Percentiles rank a stretch among this genome's conserved stretches.
Evolutionary conservation across 2,888 invertebrate genomes (phyloP).

Genomic region (Gasteruption jaculator): DNA sequence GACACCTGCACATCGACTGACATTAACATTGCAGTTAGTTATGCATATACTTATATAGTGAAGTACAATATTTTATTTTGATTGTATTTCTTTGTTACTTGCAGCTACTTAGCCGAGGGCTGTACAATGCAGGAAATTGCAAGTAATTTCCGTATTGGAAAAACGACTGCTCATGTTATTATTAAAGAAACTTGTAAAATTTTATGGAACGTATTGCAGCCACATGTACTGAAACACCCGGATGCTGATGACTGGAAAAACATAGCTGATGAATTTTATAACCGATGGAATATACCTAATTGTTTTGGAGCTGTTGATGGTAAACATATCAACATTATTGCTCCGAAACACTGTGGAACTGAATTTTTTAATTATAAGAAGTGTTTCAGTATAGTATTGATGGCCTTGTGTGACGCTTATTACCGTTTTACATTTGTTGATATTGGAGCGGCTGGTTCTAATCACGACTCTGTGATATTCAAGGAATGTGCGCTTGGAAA

Average conservation of each 20-base stretch:
- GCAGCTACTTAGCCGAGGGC: neutral
- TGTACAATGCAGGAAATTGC: neutral
- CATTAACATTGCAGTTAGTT: neutral
- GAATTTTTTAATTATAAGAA: constrained; percentile 2
- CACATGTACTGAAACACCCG: neutral
- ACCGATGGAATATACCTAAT: constrained; percentile 5
- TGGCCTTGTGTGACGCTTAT: neutral
- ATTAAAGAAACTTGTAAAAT: constrained; percentile 8
- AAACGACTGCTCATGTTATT: neutral
- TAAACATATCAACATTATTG: constrained; percentile 7
- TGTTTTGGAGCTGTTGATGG: constrained; percentile 1
- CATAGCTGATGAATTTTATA: constrained; percentile 1
- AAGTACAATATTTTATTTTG: no score
- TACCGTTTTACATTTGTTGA: constrained; percentile 6
- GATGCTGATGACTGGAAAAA: constrained; percentile 8
- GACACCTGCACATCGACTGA: constrained; percentile 6
- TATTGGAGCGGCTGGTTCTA: constrained; percentile 6
- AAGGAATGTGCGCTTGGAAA: neutral
- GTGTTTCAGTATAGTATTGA: no score
- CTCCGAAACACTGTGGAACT: constrained; percentile 5
- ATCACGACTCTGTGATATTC: constrained; percentile 16
- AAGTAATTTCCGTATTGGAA: neutral
- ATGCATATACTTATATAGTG: no score
- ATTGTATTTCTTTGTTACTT: no score
- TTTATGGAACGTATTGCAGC: neutral